These are phyloP conservation scores for Rhamphomyia laevipes DNA, from an alignment of 2,888 invertebrate species.

Conservation along the genomic window DNA sequence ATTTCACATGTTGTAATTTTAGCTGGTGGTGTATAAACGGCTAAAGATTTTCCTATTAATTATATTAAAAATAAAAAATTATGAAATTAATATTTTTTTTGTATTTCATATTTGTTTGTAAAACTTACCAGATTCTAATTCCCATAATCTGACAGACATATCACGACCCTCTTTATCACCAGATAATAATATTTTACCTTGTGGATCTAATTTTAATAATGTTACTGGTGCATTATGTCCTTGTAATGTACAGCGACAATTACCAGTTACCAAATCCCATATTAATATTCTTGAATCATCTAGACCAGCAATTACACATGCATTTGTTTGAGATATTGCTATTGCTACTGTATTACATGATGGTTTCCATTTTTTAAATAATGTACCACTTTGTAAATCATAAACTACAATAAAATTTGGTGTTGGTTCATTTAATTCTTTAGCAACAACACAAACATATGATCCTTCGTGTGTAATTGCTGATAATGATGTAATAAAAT, in stretches of 20 bases:
- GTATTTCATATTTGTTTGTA: not conserved
- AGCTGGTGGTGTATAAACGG: conserved; percentile 66
- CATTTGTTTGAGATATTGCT: conserved; percentile 71
- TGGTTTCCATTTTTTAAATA: conserved; percentile 88
- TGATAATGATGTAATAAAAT: conserved; percentile 71
- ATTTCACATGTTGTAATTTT: conserved; percentile 67
- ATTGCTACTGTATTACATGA: conserved; percentile 72
- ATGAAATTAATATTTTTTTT: not conserved
- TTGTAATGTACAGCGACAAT: conserved; percentile 61
- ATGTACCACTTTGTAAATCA: conserved; percentile 77
- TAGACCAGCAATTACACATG: conserved; percentile 72
- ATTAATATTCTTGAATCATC: conserved; percentile 72
- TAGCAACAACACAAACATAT: conserved; percentile 57
- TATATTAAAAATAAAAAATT: conserved; percentile 1
- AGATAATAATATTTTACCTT: conserved; percentile 62
- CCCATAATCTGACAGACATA: conserved; percentile 69
- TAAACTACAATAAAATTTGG: conserved; percentile 86
- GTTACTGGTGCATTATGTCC: conserved; percentile 73
- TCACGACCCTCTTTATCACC: conserved; percentile 61
- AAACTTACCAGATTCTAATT: conserved; percentile 55
- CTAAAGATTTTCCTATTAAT: conserved; percentile 55
- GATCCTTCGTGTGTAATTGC: conserved; percentile 78
- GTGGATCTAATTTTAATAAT: conserved; percentile 56
- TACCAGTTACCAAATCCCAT: conserved; percentile 78
- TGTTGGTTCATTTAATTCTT: conserved; percentile 62